phyloP scores from a whole-genome alignment of 2,888 invertebrate species.

The Pheosia tremula region DNA sequence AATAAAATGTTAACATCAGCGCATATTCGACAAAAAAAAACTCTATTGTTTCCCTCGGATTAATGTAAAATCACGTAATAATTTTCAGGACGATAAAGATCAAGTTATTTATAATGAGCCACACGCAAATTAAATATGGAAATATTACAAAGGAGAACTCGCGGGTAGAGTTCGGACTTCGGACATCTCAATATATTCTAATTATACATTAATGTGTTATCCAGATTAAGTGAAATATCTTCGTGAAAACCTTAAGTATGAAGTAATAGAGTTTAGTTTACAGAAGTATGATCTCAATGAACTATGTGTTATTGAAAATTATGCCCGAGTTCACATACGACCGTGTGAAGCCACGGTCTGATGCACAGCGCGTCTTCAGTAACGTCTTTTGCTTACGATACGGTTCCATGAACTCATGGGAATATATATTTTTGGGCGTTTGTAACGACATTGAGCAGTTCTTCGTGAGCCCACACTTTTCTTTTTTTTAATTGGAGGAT shows the following conservation, averaged over 20 bases:
- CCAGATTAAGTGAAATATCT: not conserved
- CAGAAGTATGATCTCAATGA: not conserved
- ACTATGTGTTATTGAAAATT: not conserved
- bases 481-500: slow-evolving; percentile 1
- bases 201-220: not conserved
- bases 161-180: slow-evolving; percentile 20
- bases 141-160: slow-evolving; percentile 23
- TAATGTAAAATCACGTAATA: slow-evolving; percentile 22
- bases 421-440: slow-evolving; percentile 37
- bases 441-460: slow-evolving; percentile 19
- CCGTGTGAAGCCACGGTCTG: slow-evolving; percentile 72
- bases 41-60: slow-evolving; percentile 2
- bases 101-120: slow-evolving; percentile 17
- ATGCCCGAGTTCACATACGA: slow-evolving; percentile 57
- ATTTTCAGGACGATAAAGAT: slow-evolving; percentile 29
- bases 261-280: not conserved
- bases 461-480: not conserved
- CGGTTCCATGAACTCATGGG: slow-evolving; percentile 51
- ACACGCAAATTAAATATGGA: slow-evolving; percentile 11
- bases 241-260: not conserved
- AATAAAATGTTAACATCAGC: not conserved
- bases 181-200: slow-evolving; percentile 12
- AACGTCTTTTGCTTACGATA: slow-evolving; percentile 67
- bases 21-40: not conserved
- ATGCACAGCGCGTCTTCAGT: slow-evolving; percentile 60